These are phyloP conservation scores for Hyalella azteca DNA, from an alignment of 2,888 invertebrate species.

Conservation along the genomic window DNA sequence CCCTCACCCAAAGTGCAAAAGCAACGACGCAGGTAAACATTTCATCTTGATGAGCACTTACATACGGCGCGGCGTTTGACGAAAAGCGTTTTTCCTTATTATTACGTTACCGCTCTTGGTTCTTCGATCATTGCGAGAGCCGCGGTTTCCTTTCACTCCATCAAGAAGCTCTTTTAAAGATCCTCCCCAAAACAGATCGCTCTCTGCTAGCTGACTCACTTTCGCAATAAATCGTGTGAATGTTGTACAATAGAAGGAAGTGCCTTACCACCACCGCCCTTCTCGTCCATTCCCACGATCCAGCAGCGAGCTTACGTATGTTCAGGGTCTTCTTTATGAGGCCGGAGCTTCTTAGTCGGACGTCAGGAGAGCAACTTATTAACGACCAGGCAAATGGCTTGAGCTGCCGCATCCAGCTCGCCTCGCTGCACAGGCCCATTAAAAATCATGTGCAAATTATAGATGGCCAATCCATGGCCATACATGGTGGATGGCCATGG, in stretches of 20 bases:
- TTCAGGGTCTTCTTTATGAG: not conserved
- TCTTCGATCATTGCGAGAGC: constrained; percentile 6
- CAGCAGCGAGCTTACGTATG: too few relatives aligned
- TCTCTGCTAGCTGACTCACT: not conserved
- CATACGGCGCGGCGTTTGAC: constrained; percentile 10
- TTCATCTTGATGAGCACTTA: too few relatives aligned
- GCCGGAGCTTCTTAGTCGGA: too few relatives aligned
- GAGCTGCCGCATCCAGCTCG: too few relatives aligned
- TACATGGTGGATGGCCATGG: too few relatives aligned
- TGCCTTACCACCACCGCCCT: not conserved
- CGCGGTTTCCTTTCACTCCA: not conserved
- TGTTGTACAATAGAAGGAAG: not conserved
- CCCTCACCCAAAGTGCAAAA: too few relatives aligned
- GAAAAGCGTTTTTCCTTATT: not conserved
- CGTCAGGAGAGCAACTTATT: too few relatives aligned
- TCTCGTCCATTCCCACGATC: not conserved
- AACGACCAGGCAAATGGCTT: too few relatives aligned
- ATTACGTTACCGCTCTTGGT: not conserved
- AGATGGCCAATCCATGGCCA: too few relatives aligned
- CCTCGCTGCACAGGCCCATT: too few relatives aligned
- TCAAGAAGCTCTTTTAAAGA: not conserved
- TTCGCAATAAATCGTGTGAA: constrained; percentile 30
- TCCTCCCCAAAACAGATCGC: constrained; percentile 2
- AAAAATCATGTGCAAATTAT: too few relatives aligned
- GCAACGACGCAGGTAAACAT: too few relatives aligned